Evolutionary conservation across 2,888 invertebrate genomes (phyloP), one percentile per base, ranked within the genome.

Genomic region (Drosophila anomalipes): DNA sequence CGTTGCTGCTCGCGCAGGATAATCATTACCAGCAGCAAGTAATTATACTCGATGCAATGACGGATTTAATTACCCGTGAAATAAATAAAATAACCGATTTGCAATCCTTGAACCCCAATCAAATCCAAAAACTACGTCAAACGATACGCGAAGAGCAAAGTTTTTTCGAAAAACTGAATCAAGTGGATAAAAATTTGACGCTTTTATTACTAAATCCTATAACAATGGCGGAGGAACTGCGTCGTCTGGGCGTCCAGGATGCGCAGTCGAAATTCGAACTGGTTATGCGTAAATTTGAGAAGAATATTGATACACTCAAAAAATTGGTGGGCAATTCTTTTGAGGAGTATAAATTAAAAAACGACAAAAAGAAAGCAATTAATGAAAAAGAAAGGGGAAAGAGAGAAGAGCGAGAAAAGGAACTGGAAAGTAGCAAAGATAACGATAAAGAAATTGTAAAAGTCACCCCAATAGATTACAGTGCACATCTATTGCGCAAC

Each of bases 231-330:
- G 88, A 89, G 16, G 91, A 92, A 19, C 63, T 92, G 14, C 75
- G 58, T 14, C 74, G 87, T 0, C 66, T 81, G 1, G 44, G 62
- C 1, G 70, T 79, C 4, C n/a, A 61, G 6, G 64, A 70, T 30
- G 37, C 58, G 1, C 79, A 81, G 28, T 70, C 86, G 22, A 89
- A 84, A 7, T 86, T 86, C 7, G 63, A 92, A 39, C 59, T 83
- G 3, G 90, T 93, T 2, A 90, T 93, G 72, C 80, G 81, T 5
- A 93, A 93, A 59, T 85, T 93, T 19, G 89, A 90, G 22, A 92
- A 92, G 59, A 93, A 93, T 74, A 92, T 93, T 37, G 89, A 91
- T 49, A 92, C 92, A 0, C 64, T 93, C 4, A 93, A 93, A 35
- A 93, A 93, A 69, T 74, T 93, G 1, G 89, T 93, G 0, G 92